Evolutionary conservation across 1,140 invertebrate genomes (phyloP), one percentile per base, ranked within the genome.

Genomic region (Plodia interpunctella): DNA sequence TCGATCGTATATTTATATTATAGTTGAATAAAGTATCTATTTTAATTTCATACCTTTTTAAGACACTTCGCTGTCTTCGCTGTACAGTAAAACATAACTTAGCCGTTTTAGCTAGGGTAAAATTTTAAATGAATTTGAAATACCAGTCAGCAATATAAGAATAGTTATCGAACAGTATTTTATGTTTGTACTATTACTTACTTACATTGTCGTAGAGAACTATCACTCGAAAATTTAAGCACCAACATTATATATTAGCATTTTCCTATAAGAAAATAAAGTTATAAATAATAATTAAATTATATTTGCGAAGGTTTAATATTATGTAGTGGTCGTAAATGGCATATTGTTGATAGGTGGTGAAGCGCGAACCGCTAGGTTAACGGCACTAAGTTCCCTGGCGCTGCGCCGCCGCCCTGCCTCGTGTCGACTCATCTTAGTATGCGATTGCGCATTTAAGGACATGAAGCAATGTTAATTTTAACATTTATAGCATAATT

Each of bases 401-500:
- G n/a, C 44, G 10, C 44, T 55, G 54, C 57, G 59, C 65, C 66
- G 54, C 59, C 60, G 65, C 65, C 69, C 51, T 53, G 59, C 56
- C 63, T 66, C 58, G 65, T 55, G 53, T 60, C 62, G 56, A 55
- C 51, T 49, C 56, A 49, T 64, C 64, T 68, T 70, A 66, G 58
- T 62, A 62, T 67, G 65, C 72, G 59, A 56, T 76, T 71, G 72
- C 76, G 49, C 80, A 70, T 72, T 56, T 83, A 84, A 86, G 72
- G 66, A 85, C 76, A 76, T 66, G 65, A 88, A 89, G 87, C 87
- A 87, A 89, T 89, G 83, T 89, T 88, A 89, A 87, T 84, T 89
- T 88, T 87, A 89, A 87, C 76, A 85, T 84, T 82, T 78, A 80
- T 86, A 86, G 76, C 66, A 70, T 87, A 87, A 84, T 87, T 89